These are phyloP conservation scores for Selene dorsalis DNA, from an alignment of 2,797 vertebrate genomes.

Conservation along the genomic window DNA sequence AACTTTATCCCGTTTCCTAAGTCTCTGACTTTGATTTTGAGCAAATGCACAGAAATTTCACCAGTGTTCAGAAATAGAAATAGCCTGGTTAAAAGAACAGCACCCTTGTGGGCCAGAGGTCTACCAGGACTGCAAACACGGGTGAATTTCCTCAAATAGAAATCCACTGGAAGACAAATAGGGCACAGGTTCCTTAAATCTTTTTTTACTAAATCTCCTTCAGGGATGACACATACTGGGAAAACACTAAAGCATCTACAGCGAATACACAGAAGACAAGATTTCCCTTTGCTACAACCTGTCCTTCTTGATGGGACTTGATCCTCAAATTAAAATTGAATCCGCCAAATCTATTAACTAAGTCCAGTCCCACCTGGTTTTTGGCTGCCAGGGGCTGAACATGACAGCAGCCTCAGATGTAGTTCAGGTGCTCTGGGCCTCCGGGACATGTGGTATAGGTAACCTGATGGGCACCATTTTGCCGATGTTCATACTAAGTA, in stretches of 20 bases:
- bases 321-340: conserved; percentile 52
- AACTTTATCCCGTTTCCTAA: conserved; percentile 52
- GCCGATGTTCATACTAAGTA: conserved; percentile 29
- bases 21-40: conserved; percentile 29
- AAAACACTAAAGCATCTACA: conserved; percentile 14
- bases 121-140: conserved; percentile 49
- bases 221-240: background rate
- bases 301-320: conserved; percentile 25
- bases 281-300: conserved; percentile 12
- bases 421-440: conserved; percentile 55
- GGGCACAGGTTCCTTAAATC: background rate
- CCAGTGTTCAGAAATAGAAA: conserved; percentile 53
- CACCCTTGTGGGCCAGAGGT: conserved; percentile 30
- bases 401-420: conserved; percentile 37
- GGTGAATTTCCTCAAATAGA: conserved; percentile 47
- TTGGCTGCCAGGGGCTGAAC: conserved; percentile 48
- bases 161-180: conserved; percentile 45
- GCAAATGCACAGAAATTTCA: conserved; percentile 27
- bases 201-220: conserved; percentile 5
- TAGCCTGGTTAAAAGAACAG: conserved; percentile 39
- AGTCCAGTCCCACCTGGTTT: conserved; percentile 57
- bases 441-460: conserved; percentile 31
- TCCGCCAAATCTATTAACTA: conserved; percentile 55
- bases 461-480: conserved; percentile 38
- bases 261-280: conserved; percentile 25